These are phyloP conservation scores for Anthophora plumipes DNA, from an alignment of 2,888 invertebrate genomes.

Conservation along the genomic window DNA sequence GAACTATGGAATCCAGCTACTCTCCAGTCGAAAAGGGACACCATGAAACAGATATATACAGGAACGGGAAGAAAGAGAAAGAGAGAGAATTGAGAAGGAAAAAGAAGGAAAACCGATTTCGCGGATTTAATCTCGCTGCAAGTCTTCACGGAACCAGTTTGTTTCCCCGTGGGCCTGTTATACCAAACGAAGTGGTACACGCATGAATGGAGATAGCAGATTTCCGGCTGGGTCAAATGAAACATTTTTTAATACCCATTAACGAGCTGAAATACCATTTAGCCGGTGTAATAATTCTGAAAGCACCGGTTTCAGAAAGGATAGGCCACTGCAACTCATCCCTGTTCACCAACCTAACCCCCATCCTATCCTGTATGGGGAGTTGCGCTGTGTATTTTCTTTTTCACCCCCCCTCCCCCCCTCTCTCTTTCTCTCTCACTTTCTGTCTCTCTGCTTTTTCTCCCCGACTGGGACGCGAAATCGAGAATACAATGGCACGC, in stretches of 20 bases:
- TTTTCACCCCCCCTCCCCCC: neutral
- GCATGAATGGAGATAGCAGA: slow-evolving; percentile 47
- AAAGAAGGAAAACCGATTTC: slow-evolving; percentile 40
- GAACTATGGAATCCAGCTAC: slow-evolving; percentile 26
- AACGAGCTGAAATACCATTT: slow-evolving; percentile 55
- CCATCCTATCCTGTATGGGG: neutral
- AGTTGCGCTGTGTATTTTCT: slow-evolving; percentile 6
- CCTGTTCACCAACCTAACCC: neutral
- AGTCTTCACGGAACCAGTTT: slow-evolving; percentile 14
- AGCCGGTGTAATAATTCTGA: slow-evolving; percentile 59
- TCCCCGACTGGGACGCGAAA: slow-evolving; percentile 25
- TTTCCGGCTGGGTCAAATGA: slow-evolving; percentile 46
- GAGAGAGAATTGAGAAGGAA: neutral
- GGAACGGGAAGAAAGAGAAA: neutral
- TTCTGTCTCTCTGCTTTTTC: neutral
- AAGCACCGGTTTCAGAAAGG: slow-evolving; percentile 32
- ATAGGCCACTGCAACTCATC: neutral
- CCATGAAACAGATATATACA: slow-evolving; percentile 11
- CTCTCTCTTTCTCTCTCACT: neutral
- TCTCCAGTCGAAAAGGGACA: slow-evolving; percentile 39
- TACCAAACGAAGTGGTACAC: neutral
- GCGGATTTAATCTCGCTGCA: slow-evolving; percentile 54
- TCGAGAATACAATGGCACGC: slow-evolving; percentile 50
- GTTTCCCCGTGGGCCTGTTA: neutral
- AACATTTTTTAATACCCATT: slow-evolving; percentile 65